A percentile compares a stretch with the other conserved stretches of the same genome.
Conservation (phyloP, 2,888 invertebrate genomes). For the Euzetes globulus region DNA sequence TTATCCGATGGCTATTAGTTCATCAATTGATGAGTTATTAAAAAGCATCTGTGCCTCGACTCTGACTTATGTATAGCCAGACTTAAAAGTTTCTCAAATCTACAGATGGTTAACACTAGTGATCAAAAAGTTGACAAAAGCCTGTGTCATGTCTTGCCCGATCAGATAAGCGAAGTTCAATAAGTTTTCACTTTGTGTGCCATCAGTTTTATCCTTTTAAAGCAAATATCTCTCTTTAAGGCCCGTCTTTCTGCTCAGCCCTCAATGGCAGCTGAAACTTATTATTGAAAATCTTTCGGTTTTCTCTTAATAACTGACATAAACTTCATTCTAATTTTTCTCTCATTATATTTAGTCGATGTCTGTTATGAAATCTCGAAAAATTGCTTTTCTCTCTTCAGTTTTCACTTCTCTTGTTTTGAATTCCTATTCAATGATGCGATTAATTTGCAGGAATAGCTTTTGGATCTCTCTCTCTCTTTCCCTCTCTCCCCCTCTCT, state of each 20-base stretch:
- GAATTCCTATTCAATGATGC: conserved; percentile 16
- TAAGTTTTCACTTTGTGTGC: background rate
- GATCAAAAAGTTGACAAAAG: conserved; percentile 3
- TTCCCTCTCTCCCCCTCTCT: conserved; percentile 8
- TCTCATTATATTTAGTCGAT: background rate
- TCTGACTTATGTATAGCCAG: background rate
- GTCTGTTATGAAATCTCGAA: background rate
- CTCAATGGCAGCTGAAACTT: conserved; percentile 12
- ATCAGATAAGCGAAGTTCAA: conserved; percentile 6
- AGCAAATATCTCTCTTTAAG: background rate
- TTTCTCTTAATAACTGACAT: background rate
- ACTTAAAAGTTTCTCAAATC: conserved; percentile 3
- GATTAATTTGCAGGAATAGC: conserved; percentile 21
- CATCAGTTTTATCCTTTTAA: background rate
- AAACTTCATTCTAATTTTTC: background rate
- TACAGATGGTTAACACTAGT: conserved; percentile 4
- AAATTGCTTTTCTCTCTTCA: background rate
- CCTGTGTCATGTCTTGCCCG: background rate
- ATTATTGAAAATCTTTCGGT: background rate
- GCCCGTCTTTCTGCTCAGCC: background rate
- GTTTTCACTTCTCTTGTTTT: conserved; percentile 23
- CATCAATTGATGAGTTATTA: conserved; percentile 25
- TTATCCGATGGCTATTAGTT: conserved; percentile 26
- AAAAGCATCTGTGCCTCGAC: background rate
- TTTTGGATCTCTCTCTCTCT: conserved; percentile 1